Base-by-base conservation (phyloP, 2,797 vertebrate species). In the Pygocentrus nattereri region DNA sequence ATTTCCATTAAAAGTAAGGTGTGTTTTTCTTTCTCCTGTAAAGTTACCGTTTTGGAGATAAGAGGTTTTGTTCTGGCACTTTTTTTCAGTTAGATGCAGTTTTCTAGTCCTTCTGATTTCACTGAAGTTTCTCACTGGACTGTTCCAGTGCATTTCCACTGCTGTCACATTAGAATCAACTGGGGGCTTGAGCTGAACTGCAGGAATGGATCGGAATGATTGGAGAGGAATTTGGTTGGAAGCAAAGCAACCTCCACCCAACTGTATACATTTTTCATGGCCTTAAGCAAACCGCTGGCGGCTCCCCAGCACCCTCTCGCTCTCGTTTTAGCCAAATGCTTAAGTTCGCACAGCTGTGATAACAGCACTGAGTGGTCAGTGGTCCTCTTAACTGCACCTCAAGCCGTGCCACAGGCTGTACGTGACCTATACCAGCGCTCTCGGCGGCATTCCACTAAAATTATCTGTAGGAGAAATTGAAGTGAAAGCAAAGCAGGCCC, bases 311-410 rank as follows among this genome's bases (percentile, higher is more conserved):
- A 31, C 59, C 65, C 71, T 12, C 44, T 81, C 67, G 30, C 15
- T 49, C 13, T 76, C 38, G 67, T 21, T 67, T 58, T 34, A 10
- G 82, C 88, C 94, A 93, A 94, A 93, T 88, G 91, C 87, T 90
- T 88, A 87, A 90, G 85, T 90, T 90, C 70, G 87, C 89, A 90
- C 93, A 94, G 94, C 94, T 95, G 93, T 94, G 91, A 93, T 91
- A 94, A 93, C 90, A 93, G 85, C 89, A 85, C 70, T 23, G 82
- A 89, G 78, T 83, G 83, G 80, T 88, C 82, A 73, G 27, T 82
- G 62, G 79, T 80, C 80, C 75, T 83, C 69, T 61, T 10, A 30
- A 64, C 76, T 82, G 52, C 50, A 77, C 79, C 59, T 80, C 73
- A 68, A 83, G 82, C 74, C 70, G 74, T 13, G 56, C 82, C 76